A percentile compares a stretch with the other conserved stretches of the same genome.
These are phyloP conservation scores for Larimichthys crocea DNA, from an alignment of 2,113 vertebrate genomes.

Conservation along the genomic window DNA sequence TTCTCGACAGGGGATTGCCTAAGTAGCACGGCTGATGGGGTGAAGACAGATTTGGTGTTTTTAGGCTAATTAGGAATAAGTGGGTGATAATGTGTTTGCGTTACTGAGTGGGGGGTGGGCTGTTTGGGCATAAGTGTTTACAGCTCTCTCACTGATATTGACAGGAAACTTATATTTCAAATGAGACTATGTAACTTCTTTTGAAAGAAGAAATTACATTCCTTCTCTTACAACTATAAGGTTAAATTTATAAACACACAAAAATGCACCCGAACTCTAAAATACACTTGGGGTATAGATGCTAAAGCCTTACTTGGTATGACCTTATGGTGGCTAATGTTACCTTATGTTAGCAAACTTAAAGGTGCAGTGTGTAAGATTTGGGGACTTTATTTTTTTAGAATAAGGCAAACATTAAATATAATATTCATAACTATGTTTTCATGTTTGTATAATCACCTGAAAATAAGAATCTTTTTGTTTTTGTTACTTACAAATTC, in stretches of 20 bases:
- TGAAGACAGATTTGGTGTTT: slow-evolving; percentile 42
- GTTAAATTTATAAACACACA: background rate
- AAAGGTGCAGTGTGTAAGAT: no score
- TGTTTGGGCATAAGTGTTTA: background rate
- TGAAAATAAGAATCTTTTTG: no score
- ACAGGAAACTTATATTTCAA: background rate
- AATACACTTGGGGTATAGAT: background rate
- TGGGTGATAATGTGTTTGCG: slow-evolving; percentile 35
- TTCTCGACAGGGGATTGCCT: slow-evolving; percentile 16
- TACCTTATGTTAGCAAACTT: background rate
- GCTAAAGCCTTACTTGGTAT: background rate
- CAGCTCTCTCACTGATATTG: background rate
- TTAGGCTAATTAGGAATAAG: slow-evolving; percentile 58
- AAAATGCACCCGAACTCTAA: background rate
- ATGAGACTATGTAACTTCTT: background rate
- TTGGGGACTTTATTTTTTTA: no score
- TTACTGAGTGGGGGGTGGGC: background rate
- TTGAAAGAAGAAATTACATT: background rate
- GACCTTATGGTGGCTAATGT: background rate
- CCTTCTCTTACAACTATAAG: background rate
- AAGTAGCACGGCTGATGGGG: slow-evolving; percentile 10
- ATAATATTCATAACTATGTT: no score
- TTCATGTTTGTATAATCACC: no score
- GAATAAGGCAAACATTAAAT: no score
- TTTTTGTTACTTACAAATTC: no score